Percentiles rank a stretch among this genome's conserved stretches.
These are phyloP conservation scores for Anorthoa munda DNA, from an alignment of 2,888 invertebrate species.

Conservation along the genomic window DNA sequence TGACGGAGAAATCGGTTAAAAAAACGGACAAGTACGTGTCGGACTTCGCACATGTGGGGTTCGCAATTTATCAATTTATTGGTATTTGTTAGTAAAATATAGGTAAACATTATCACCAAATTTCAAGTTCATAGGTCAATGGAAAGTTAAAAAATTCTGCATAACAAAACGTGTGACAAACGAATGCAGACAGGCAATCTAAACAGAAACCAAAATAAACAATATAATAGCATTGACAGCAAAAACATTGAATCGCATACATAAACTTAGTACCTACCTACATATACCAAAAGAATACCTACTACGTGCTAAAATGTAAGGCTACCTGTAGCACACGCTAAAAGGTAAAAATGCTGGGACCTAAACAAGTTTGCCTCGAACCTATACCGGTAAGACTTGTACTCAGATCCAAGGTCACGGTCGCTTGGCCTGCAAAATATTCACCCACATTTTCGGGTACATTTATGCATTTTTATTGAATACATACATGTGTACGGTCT, in stretches of 20 bases:
- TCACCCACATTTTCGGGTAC: constrained; percentile 48
- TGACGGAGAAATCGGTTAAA: too few relatives aligned
- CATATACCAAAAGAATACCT: background rate
- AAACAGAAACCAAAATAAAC: background rate
- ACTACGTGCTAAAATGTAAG: constrained; percentile 31
- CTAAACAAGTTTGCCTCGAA: constrained; percentile 55
- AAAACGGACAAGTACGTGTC: too few relatives aligned
- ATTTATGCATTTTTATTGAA: constrained; percentile 24
- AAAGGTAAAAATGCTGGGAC: constrained; percentile 46
- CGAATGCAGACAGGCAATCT: background rate
- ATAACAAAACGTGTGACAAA: too few relatives aligned
- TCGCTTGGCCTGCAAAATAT: constrained; percentile 29
- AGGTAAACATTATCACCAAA: too few relatives aligned
- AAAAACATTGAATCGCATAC: background rate
- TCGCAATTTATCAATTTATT: too few relatives aligned
- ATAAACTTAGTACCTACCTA: background rate
- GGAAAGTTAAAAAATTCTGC: too few relatives aligned
- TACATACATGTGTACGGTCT: background rate
- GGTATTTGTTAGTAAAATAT: too few relatives aligned
- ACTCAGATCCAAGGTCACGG: constrained; percentile 52
- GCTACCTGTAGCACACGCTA: constrained; percentile 49
- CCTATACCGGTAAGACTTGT: constrained; percentile 34
- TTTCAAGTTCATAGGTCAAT: too few relatives aligned
- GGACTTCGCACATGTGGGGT: too few relatives aligned
- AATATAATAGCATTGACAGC: background rate